phyloP scores from a whole-genome alignment of 2,888 invertebrate species.

The Chrysodeixis includens region DNA sequence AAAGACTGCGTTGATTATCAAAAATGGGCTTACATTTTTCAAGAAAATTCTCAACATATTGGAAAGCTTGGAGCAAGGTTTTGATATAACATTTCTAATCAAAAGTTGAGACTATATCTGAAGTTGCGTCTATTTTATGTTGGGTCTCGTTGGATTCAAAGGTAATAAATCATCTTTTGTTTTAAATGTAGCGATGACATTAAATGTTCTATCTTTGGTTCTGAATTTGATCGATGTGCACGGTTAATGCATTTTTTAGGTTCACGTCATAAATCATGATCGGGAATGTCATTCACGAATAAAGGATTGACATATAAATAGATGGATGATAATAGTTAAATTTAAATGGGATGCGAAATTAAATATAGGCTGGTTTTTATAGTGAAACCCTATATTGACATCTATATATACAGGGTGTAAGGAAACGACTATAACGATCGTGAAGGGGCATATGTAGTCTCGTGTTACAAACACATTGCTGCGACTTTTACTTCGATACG shows the following conservation, averaged over 20 bases:
- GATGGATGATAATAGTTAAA: background rate
- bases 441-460: no score
- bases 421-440: no score
- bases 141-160: background rate
- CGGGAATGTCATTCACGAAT: background rate
- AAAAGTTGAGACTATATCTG: slow-evolving; percentile 10
- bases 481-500: no score
- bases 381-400: no score
- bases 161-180: slow-evolving; percentile 72
- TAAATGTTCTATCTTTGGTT: slow-evolving; percentile 49
- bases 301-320: background rate
- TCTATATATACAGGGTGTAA: no score
- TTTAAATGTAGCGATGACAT: slow-evolving; percentile 45
- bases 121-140: slow-evolving; percentile 7
- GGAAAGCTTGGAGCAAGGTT: background rate
- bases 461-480: no score
- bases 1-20: slow-evolving; percentile 34
- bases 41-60: slow-evolving; percentile 25
- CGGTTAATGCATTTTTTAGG: slow-evolving; percentile 37
- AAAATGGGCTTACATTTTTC: slow-evolving; percentile 31
- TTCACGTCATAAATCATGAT: slow-evolving; percentile 25
- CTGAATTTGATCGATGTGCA: slow-evolving; percentile 61
- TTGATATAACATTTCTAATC: slow-evolving; percentile 6
- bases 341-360: background rate
- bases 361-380: background rate